Percentiles rank a stretch among this genome's conserved stretches.
phyloP scores from a whole-genome alignment of 2,888 invertebrate genomes.

The Leptothorax acervorum region DNA sequence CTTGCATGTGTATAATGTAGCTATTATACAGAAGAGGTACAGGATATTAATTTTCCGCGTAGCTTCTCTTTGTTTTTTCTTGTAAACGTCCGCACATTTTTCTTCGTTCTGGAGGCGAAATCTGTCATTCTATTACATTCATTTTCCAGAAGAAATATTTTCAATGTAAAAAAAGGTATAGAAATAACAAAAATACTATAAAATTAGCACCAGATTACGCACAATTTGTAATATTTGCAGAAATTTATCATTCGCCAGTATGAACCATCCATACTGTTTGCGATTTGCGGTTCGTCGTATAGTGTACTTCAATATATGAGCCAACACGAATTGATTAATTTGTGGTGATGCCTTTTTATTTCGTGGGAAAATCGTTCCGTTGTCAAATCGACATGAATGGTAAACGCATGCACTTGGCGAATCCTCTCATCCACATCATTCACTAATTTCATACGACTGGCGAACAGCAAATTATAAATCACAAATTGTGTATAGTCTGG shows the following conservation, averaged over 20 bases:
- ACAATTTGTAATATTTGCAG: background rate
- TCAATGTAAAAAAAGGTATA: conserved; percentile 23
- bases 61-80: conserved; percentile 60
- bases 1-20: conserved; percentile 81
- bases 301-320: background rate
- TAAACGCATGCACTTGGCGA: background rate
- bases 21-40: conserved; percentile 84
- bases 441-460: background rate
- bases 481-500: background rate
- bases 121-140: conserved; percentile 58
- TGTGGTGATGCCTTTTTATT: background rate
- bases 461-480: background rate
- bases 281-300: background rate
- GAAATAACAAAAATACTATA: conserved; percentile 65
- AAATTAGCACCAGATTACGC: conserved; percentile 17
- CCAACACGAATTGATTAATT: background rate
- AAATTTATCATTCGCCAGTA: background rate
- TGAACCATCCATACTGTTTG: background rate
- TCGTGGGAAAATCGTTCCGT: background rate
- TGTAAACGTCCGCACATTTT: conserved; percentile 43
- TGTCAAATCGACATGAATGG: background rate
- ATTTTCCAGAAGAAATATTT: conserved; percentile 47
- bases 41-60: conserved; percentile 77
- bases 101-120: conserved; percentile 53
- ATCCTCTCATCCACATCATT: background rate